Base-by-base conservation (phyloP, 2,888 invertebrate genomes). In the Galerucella calmariensis region DNA sequence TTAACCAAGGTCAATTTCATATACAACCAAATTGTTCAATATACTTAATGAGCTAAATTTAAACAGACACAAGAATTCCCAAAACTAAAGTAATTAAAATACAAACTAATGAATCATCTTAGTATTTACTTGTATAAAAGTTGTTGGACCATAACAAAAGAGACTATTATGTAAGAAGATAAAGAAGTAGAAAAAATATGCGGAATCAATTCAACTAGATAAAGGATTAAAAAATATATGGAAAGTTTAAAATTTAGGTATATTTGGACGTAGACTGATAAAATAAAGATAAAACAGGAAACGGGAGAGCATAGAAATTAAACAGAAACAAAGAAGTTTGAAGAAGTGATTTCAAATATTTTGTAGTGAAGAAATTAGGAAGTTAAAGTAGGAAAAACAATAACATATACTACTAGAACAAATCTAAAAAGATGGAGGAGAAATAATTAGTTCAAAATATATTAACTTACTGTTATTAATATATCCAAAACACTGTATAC, bases 1-100 rank as follows among this genome's bases (percentile, higher is more conserved):
- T 69, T 69, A 65, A 66, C 53, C 74, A 74, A 74, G 74, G 74
- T 68, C 74, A 58, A 69, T 74, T 69, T 69, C 65, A 66, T 58
- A 61, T 66, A 74, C 66, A 61, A 58, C 69, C 69, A 61, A 74
- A 74, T 74, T 59, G 61, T 66, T 69, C 58, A 53, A 69, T 53
- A 51, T 27, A 27, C 1, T 46, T 63, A 20, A 35, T 62, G 62
- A n/a, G n/a, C 62, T 62, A 12, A 62, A 8, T 41, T 41, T 41
- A 41, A 41, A 9, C 35, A 41, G 8, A 41, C 35, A 35, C 35
- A 41, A 41, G 8, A 8, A 41, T 41, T 41, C 35, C 35, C 35
- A 41, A 41, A 41, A 41, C 35, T 8, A 41, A 41, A 41, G 8
- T 41, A 9, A 5, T 41, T 41, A 6, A 35, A 35, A 35, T 6